Base-by-base conservation (phyloP, 2,797 vertebrate species). In the Myotis vivesi region DNA sequence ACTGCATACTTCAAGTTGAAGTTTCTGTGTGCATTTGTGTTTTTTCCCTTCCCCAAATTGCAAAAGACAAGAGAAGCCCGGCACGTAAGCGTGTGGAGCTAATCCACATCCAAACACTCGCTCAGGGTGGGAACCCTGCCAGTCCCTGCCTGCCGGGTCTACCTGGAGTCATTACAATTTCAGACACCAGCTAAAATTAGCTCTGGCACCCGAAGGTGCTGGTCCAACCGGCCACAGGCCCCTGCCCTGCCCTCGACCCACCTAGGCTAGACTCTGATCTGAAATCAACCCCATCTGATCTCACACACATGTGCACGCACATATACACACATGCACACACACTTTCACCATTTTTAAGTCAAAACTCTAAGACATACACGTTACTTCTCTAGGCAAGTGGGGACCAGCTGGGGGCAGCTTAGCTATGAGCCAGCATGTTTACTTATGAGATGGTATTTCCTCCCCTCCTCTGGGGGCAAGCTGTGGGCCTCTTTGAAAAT, bases 21-120 rank as follows among this genome's bases (percentile, higher is more conserved):
- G 94, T 93, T 89, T 95, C 90, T 96, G 51, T 91, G 95, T 94
- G 89, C 95, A 41, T 95, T 51, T 89, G 79, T 94, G 49, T 53
- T 49, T 77, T 62, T 69, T 68, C 9, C 33, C 90, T 95, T 94
- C 71, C 89, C 93, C 92, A 96, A 95, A 96, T 97, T 97, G 92
- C 96, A 95, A 92, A 96, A 97, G 89, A 87, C 95, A 95, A 76
- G 92, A 97, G 95, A 96, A 96, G 75, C 94, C 85, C 46, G 2
- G 93, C 96, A 96, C 86, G 92, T 97, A 96, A 97, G 90, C 53
- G 23, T 93, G 55, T 84, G 89, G 79, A 92, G 92, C 91, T 96
- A 97, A 97, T 97, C 97, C 94, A 3, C 94, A 91, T 89, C 92
- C 93, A 97, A 96, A 97, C 59, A 82, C 75, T 95, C 16, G 20